phyloP scores from a whole-genome alignment of 2,888 invertebrate species.

The Diplazon laetatorius region DNA sequence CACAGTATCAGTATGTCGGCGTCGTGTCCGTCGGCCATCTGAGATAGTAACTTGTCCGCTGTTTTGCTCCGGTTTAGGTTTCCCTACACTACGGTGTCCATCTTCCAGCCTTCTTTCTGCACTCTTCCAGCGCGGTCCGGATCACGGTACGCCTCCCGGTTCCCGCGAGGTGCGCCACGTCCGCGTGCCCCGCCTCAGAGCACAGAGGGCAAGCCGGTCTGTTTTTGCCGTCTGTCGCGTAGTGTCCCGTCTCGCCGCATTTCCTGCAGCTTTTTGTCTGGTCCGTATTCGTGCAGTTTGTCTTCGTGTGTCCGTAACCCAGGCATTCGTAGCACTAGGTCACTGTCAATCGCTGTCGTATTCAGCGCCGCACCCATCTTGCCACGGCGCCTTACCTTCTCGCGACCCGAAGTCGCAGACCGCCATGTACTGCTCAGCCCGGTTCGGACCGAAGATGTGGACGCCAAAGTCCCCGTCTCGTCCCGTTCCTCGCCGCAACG shows the following conservation, averaged over 20 bases:
- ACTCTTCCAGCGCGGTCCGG: conserved; percentile 56
- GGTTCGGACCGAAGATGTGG: conserved; percentile 54
- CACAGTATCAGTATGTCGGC: conserved; percentile 29
- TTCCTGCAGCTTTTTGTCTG: conserved; percentile 29
- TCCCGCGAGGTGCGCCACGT: conserved; percentile 44
- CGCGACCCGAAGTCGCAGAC: conserved; percentile 46
- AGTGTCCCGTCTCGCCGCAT: conserved; percentile 29
- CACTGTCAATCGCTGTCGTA: conserved; percentile 32
- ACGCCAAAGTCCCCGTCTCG: conserved; percentile 40
- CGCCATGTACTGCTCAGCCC: conserved; percentile 42
- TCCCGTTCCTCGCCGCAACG: conserved; percentile 46
- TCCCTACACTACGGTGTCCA: conserved; percentile 49
- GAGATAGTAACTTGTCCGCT: conserved; percentile 24
- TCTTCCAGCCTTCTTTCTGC: conserved; percentile 54
- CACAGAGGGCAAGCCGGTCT: conserved; percentile 33
- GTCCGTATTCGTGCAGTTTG: conserved; percentile 13
- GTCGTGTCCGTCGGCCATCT: conserved; percentile 28
- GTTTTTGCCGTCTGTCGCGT: conserved; percentile 27
- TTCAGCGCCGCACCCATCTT: conserved; percentile 25
- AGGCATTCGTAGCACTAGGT: conserved; percentile 32
- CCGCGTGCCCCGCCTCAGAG: conserved; percentile 40
- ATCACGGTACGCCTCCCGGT: conserved; percentile 43
- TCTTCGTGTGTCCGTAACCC: conserved; percentile 30
- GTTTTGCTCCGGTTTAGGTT: conserved; percentile 27
- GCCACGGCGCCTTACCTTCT: conserved; percentile 35